Evolutionary conservation across 2,888 invertebrate genomes (phyloP), one percentile per base, ranked within the genome.

Genomic region (Serripes groenlandicus): DNA sequence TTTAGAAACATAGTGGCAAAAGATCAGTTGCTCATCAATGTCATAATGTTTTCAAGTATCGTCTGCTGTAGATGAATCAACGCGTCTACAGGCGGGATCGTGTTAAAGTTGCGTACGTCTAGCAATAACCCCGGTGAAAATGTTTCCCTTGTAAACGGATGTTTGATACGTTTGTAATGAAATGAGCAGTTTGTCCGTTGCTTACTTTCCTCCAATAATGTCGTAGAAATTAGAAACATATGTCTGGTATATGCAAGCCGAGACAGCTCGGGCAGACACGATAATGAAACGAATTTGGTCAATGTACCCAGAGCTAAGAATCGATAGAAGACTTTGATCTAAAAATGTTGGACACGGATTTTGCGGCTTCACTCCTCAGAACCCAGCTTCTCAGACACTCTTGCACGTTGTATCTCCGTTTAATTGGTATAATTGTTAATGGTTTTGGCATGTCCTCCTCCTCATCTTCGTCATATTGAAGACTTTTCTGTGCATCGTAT

Each of bases 381-480:
- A 66, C 66, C 23, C 37, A 26, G 9, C 37, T 26, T 35, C 66
- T 30, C 23, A 66, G 28, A 42, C 66, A 42, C 26, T 66, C 66
- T 15, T 34, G 35, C 5, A 66, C 42, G 32, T 23, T n/a, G 18
- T 66, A 66, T 42, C 66, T 37, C 42, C 66, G 4, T 42, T 66
- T 66, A 26, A 66, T 66, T 21, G 66, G 66, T 1, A 35, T 42
- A 15, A 66, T 66, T 26, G 42, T 42, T 26, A 66, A 42, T 15
- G 66, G 66, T 28, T 26, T 37, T 2, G 3, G 35, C 23, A 26
- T 21, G 18, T 66, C 35, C 11, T 66, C 66, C 9, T 66, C 37
- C n/a, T 56, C 58, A 26, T 72, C 72, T 32, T 66, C 64, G 52
- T 75, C 69, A 28, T 23, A 26, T 28, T 49, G 23, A 26, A 37